These are phyloP conservation scores for Stercorarius parasiticus DNA, from an alignment of 2,113 vertebrate genomes.

Conservation along the genomic window DNA sequence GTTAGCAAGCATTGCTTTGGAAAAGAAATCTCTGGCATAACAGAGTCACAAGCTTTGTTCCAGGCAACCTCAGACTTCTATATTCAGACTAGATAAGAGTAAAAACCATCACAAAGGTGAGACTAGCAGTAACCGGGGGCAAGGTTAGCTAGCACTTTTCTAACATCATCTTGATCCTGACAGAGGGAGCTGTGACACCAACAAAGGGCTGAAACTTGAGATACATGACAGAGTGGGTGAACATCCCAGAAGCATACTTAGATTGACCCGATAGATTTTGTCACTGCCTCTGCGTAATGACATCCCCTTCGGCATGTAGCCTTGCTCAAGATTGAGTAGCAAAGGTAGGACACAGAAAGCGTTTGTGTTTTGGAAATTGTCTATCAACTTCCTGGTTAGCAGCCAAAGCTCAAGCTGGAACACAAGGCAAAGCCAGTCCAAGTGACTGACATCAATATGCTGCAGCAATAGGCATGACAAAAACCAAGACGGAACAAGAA, in stretches of 20 bases:
- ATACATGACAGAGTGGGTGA: neutral
- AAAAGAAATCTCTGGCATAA: neutral
- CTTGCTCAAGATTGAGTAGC: neutral
- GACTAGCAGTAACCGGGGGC: neutral
- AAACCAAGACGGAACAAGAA: neutral
- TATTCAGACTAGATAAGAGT: neutral
- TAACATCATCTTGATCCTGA: neutral
- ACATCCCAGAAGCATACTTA: neutral
- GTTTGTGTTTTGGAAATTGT: neutral
- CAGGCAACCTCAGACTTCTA: neutral
- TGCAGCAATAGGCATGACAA: neutral
- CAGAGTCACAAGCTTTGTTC: neutral
- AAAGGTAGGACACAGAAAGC: neutral
- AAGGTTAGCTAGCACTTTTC: neutral
- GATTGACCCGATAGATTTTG: neutral
- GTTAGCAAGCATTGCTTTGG: neutral
- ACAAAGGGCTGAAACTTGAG: neutral
- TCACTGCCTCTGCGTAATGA: neutral
- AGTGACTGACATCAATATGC: neutral
- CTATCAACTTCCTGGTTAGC: neutral
- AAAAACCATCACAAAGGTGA: neutral
- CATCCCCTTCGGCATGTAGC: neutral
- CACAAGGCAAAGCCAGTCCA: neutral
- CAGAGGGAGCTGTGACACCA: neutral
- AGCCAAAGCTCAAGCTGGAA: neutral